phyloP scores from a whole-genome alignment of 2,797 vertebrate species.

The Anolis apletophallus region DNA sequence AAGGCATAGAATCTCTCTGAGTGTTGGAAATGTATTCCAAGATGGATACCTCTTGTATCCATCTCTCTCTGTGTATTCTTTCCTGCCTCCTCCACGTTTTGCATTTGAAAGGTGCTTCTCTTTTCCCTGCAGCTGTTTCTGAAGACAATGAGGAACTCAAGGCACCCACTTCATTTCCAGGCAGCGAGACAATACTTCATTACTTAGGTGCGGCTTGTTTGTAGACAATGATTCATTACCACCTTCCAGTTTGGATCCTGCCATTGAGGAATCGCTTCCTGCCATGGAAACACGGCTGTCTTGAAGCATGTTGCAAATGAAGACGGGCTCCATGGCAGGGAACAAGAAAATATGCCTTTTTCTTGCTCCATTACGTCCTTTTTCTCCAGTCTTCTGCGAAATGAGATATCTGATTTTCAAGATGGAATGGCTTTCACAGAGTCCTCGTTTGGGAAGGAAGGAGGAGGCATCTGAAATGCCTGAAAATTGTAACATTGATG shows the following conservation, averaged over 20 bases:
- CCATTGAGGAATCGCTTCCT: constrained; percentile 23
- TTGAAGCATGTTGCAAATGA: neutral
- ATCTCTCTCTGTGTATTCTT: no score
- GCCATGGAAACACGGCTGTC: neutral
- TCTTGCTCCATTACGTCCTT: neutral
- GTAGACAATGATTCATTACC: constrained; percentile 34
- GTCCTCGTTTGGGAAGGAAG: no score
- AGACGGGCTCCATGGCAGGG: neutral
- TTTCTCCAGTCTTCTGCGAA: neutral
- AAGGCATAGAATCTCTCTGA: no score
- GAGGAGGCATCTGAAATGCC: no score
- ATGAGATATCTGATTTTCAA: neutral
- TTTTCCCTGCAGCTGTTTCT: neutral
- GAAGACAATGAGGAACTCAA: constrained; percentile 14
- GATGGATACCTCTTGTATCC: no score
- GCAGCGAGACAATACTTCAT: constrained; percentile 28
- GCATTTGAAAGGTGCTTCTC: constrained; percentile 3
- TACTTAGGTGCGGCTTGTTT: constrained; percentile 24
- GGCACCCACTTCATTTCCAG: neutral
- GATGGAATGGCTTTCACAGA: neutral
- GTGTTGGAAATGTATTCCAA: no score
- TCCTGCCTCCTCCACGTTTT: neutral
- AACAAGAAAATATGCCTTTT: neutral
- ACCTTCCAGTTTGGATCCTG: constrained; percentile 6
- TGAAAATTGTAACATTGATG: no score